Percentiles rank a stretch among this genome's conserved stretches.
These are phyloP conservation scores for Andrena fulva DNA, from an alignment of 2,888 invertebrate species.

Conservation along the genomic window DNA sequence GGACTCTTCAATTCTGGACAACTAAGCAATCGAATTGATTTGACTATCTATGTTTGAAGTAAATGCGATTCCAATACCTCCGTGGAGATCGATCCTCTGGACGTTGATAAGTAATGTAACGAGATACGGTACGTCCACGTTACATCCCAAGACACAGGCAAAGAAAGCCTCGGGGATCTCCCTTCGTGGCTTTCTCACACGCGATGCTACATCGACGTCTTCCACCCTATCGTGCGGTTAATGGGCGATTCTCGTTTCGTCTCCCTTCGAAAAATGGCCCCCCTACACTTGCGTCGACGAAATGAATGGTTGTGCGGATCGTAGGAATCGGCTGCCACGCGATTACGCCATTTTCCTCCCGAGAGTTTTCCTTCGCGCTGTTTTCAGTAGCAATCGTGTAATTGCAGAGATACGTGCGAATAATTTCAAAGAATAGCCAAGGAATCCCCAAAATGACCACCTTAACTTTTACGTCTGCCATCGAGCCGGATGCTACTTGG, in stretches of 20 bases:
- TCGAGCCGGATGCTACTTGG: too few relatives aligned
- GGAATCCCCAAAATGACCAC: too few relatives aligned
- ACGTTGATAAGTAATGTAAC: constrained; percentile 26
- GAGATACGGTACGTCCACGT: constrained; percentile 27
- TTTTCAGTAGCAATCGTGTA: background rate
- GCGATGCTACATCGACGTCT: constrained; percentile 63
- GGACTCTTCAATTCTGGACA: background rate
- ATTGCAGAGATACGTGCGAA: background rate
- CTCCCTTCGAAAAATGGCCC: constrained; percentile 61
- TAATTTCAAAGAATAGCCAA: background rate
- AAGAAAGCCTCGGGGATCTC: constrained; percentile 34
- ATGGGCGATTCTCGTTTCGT: constrained; percentile 64
- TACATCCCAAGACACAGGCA: constrained; percentile 29
- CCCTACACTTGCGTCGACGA: constrained; percentile 25
- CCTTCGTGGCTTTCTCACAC: constrained; percentile 62
- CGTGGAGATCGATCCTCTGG: background rate
- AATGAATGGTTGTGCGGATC: constrained; percentile 31
- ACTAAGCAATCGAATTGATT: background rate
- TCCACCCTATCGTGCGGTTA: constrained; percentile 71
- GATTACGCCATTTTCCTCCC: constrained; percentile 23
- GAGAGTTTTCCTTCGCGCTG: background rate
- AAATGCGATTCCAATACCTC: constrained; percentile 4
- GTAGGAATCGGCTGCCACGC: constrained; percentile 16
- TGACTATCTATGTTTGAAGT: background rate
- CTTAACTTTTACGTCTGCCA: too few relatives aligned